These are phyloP conservation scores for Coptodon rendalli DNA, from an alignment of 2,113 vertebrate species.

Conservation along the genomic window DNA sequence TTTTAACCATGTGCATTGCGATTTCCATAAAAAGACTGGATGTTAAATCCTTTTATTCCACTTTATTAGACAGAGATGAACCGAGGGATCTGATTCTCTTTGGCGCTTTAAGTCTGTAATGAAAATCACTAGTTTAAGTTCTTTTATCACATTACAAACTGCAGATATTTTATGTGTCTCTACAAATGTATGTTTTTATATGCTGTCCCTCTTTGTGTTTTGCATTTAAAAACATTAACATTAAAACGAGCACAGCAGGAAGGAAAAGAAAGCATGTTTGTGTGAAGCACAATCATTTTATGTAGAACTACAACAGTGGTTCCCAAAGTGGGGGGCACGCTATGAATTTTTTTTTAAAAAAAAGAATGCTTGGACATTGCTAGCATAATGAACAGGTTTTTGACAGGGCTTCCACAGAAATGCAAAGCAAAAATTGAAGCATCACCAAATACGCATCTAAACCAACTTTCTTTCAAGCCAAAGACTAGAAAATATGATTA, in stretches of 20 bases:
- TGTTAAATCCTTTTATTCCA: neutral
- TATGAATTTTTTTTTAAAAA: neutral
- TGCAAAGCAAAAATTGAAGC: fast-evolving
- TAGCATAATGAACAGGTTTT: neutral
- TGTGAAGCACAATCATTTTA: neutral
- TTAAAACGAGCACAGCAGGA: neutral
- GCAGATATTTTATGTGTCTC: neutral
- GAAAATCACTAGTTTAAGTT: neutral
- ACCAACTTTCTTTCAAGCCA: neutral
- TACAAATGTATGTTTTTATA: neutral
- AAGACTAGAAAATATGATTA: too few relatives aligned
- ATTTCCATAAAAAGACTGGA: too few relatives aligned
- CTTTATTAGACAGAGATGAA: neutral
- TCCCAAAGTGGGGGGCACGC: fast-evolving
- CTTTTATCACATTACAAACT: neutral
- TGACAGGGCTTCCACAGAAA: neutral
- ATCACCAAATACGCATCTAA: neutral
- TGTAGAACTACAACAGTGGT: neutral
- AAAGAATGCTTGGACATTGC: neutral
- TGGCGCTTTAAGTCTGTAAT: neutral
- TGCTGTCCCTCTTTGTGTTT: neutral
- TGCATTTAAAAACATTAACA: neutral
- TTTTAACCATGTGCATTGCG: too few relatives aligned
- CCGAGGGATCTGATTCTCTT: neutral
- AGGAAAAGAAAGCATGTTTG: neutral